Percentiles rank a stretch among this genome's conserved stretches.
phyloP scores from a whole-genome alignment of 2,797 vertebrate genomes.

The Uromys caudimaculatus region DNA sequence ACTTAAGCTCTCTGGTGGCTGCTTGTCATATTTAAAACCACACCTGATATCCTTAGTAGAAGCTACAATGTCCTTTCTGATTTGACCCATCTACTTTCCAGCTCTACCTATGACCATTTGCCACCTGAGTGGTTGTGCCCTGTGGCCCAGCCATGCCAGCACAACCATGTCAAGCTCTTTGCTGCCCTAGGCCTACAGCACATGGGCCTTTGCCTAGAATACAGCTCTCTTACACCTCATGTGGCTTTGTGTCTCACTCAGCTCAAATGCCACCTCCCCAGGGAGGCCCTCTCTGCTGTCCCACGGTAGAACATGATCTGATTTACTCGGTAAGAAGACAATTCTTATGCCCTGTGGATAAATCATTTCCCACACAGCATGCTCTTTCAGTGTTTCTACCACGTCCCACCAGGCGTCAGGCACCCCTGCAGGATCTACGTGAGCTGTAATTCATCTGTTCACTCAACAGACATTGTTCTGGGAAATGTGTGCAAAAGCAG shows the following conservation, averaged over 20 bases:
- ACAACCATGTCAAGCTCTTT: not conserved
- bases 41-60: not conserved
- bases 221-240: not conserved
- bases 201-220: not conserved
- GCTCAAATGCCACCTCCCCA: not conserved
- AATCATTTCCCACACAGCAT: slow-evolving; percentile 29
- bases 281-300: not conserved
- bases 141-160: too few relatives aligned
- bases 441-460: slow-evolving; percentile 48
- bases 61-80: not conserved
- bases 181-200: not conserved
- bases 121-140: not conserved
- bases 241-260: not conserved
- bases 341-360: not conserved
- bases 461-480: slow-evolving; percentile 2
- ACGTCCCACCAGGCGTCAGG: not conserved
- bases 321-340: slow-evolving; percentile 31
- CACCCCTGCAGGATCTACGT: not conserved
- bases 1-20: not conserved
- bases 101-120: not conserved
- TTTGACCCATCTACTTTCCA: not conserved
- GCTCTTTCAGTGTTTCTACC: not conserved
- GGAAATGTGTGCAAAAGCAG: not conserved
- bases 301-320: slow-evolving; percentile 3
- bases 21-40: not conserved